Evolutionary conservation across 2,797 vertebrate genomes (phyloP).

Genomic region (Sebastolobus alascanus): DNA sequence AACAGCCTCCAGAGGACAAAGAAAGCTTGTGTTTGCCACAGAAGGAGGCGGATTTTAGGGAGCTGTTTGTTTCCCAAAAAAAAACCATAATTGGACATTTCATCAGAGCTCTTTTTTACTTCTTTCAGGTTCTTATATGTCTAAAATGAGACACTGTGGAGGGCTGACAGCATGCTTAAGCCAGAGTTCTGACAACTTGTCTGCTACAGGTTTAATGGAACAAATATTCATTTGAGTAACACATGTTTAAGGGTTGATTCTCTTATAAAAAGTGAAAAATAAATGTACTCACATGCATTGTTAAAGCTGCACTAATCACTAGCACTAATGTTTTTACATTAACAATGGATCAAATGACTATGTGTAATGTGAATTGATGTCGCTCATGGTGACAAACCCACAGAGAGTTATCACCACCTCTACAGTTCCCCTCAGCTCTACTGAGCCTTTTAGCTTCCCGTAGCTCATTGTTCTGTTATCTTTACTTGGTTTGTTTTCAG

Average conservation of each 20-base stretch:
- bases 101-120: conserved; percentile 17
- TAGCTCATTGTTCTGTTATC: too few relatives aligned
- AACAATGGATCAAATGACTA: background rate
- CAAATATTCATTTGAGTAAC: background rate
- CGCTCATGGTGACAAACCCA: background rate
- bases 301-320: background rate
- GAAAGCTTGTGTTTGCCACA: conserved; percentile 58
- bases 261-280: background rate
- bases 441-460: too few relatives aligned
- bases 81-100: conserved; percentile 50
- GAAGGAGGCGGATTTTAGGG: conserved; percentile 46
- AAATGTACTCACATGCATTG: background rate
- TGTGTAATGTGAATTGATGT: background rate
- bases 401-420: too few relatives aligned
- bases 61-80: conserved; percentile 27
- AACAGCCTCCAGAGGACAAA: conserved; percentile 62
- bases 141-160: background rate
- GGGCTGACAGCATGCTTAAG: background rate
- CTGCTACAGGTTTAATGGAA: background rate
- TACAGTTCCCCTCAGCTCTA: too few relatives aligned
- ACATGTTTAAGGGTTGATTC: too few relatives aligned
- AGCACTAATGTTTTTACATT: background rate
- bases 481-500: too few relatives aligned
- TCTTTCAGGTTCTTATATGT: conserved; percentile 13
- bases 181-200: background rate